Conservation (phyloP, 2,888 invertebrate species). For the Ophion slaviceki region DNA sequence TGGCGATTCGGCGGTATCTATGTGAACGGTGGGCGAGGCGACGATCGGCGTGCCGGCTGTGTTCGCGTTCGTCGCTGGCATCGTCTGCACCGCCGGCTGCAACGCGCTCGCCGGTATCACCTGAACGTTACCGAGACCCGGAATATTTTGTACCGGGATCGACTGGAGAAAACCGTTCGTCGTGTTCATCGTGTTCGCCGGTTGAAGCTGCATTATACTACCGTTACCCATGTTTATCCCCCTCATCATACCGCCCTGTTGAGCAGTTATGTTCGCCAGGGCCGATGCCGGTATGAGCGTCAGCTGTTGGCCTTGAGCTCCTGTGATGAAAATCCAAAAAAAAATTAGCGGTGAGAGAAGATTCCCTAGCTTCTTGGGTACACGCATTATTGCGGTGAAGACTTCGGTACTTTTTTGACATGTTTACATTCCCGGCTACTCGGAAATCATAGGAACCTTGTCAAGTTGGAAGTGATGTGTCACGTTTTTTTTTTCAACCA, state of each 20-base stretch:
- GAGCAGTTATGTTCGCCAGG: constrained; percentile 82
- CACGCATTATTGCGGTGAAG: not conserved
- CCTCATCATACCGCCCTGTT: constrained; percentile 80
- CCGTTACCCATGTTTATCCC: constrained; percentile 79
- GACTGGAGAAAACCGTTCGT: constrained; percentile 85
- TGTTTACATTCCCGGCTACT: no score
- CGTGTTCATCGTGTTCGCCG: constrained; percentile 84
- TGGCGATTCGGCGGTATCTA: constrained; percentile 92
- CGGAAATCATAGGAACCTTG: no score
- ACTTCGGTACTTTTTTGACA: not conserved
- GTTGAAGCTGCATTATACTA: constrained; percentile 84
- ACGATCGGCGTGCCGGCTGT: constrained; percentile 77
- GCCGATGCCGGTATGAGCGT: constrained; percentile 92
- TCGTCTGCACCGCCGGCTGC: constrained; percentile 82
- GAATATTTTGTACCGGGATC: constrained; percentile 90
- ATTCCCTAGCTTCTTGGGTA: not conserved
- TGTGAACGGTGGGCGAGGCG: constrained; percentile 86
- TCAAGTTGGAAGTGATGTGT: no score
- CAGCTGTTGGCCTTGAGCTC: constrained; percentile 91
- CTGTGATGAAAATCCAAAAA: constrained; percentile 72
- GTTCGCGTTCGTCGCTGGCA: constrained; percentile 73
- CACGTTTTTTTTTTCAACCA: no score
- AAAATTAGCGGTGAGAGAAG: not conserved
- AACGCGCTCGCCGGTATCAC: constrained; percentile 89
- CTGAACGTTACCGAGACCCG: constrained; percentile 93